Percentiles rank a stretch among this genome's conserved stretches.
Evolutionary conservation across 2,113 vertebrate genomes (phyloP).

Genomic region (Motacilla tschutschensis): DNA sequence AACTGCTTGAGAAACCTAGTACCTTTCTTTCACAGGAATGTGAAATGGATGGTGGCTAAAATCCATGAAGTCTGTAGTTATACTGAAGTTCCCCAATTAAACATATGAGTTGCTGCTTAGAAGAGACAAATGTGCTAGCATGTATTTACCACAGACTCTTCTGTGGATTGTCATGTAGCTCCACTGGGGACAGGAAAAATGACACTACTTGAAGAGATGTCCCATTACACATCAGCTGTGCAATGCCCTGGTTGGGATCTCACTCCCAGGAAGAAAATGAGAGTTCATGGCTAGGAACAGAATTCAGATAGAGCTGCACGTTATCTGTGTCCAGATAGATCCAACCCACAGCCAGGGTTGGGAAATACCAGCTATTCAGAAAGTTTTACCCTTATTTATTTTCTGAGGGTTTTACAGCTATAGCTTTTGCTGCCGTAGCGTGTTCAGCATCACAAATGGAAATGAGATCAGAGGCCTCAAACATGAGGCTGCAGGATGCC

Average conservation of each 20-base stretch:
- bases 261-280: background rate
- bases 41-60: background rate
- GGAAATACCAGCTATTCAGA: background rate
- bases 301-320: background rate
- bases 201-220: background rate
- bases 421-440: rapidly evolving
- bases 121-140: background rate
- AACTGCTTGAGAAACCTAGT: background rate
- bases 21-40: background rate
- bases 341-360: background rate
- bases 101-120: background rate
- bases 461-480: background rate
- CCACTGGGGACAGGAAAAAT: background rate
- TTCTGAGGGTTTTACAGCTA: background rate
- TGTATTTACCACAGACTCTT: background rate
- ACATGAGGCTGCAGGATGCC: background rate
- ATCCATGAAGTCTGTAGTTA: background rate
- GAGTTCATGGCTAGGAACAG: background rate
- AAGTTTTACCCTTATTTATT: background rate
- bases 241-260: background rate
- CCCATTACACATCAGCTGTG: background rate
- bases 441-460: background rate
- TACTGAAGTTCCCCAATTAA: background rate
- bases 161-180: background rate
- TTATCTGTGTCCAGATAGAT: background rate